Evolutionary conservation across 2,888 invertebrate genomes (phyloP), one percentile per base, ranked within the genome.

Genomic region (Nephrotoma appendiculata): DNA sequence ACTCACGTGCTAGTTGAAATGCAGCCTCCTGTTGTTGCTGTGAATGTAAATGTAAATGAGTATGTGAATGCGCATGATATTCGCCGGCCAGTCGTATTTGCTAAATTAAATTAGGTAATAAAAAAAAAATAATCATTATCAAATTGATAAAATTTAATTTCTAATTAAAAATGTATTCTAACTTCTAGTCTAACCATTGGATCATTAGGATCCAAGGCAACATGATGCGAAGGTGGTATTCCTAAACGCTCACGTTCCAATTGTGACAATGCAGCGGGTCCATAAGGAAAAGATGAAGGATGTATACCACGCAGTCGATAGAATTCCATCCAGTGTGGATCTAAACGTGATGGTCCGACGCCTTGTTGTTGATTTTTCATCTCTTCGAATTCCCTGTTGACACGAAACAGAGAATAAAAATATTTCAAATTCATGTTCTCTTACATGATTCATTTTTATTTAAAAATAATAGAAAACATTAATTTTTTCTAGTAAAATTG

Each of bases 21-120:
- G 94, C 93, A 1, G 86, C 86, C 19, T 86, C 86, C 92, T 95
- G 95, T 92, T 95, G 95, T 91, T 93, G 93, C 92, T 93, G 93
- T 90, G 97, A 96, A 93, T 98, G 97, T 90, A 97, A 96, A 92
- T 97, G 97, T 89, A 96, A 96, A 93, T 97, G 97, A 89, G 97
- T 96, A 92, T 97, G 97, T 89, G 97, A 96, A 93, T 98, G 97
- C 90, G 97, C 96, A 92, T 97, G 97, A 93, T 96, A 97, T 93
- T 97, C 97, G 91, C 97, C 97, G 89, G 97, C 97, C 97, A 98
- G 97, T 93, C 98, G 98, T 91, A 98, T 89, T 98, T 96, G 91
- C 52, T 87, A 87, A 83, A 43, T 87, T 87, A 44, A 87, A 86
- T 71, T 71, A 86, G 71, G 31, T 31, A 31, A 31, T 31, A 31